Evolutionary conservation across 2,797 vertebrate genomes (phyloP).

Genomic region (Cynopterus sphinx): DNA sequence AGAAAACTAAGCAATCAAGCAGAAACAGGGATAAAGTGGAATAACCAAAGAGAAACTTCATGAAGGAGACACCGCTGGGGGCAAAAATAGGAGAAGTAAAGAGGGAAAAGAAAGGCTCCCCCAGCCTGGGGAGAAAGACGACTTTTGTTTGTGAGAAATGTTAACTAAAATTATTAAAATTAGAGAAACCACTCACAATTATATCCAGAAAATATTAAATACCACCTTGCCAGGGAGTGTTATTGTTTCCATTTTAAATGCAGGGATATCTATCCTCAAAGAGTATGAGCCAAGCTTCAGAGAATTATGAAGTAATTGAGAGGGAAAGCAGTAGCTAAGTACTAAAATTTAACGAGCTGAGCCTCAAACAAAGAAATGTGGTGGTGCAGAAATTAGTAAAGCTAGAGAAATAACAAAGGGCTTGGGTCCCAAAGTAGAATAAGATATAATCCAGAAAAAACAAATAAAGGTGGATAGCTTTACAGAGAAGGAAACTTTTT

Average conservation of each 20-base stretch:
- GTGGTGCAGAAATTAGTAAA: background rate
- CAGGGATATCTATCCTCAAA: background rate
- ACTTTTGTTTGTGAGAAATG: background rate
- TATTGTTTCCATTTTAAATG: background rate
- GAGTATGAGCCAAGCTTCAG: background rate
- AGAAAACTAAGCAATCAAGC: background rate
- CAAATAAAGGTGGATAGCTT: background rate
- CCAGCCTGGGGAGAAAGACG: background rate
- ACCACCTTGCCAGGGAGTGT: background rate
- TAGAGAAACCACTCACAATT: background rate
- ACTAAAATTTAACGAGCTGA: background rate
- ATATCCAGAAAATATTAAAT: background rate
- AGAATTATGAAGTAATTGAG: background rate
- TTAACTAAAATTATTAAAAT: background rate
- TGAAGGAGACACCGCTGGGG: background rate
- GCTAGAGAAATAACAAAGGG: background rate
- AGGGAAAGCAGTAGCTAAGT: background rate
- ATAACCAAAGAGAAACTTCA: background rate
- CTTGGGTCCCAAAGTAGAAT: background rate
- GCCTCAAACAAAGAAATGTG: background rate
- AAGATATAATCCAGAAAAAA: background rate
- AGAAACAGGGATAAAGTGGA: background rate
- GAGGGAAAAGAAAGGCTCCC: background rate
- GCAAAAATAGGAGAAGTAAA: background rate
- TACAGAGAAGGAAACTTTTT: background rate